Conservation (phyloP, 35 echinoderm and acorn worm genomes). For the Amphiura filiformis region DNA sequence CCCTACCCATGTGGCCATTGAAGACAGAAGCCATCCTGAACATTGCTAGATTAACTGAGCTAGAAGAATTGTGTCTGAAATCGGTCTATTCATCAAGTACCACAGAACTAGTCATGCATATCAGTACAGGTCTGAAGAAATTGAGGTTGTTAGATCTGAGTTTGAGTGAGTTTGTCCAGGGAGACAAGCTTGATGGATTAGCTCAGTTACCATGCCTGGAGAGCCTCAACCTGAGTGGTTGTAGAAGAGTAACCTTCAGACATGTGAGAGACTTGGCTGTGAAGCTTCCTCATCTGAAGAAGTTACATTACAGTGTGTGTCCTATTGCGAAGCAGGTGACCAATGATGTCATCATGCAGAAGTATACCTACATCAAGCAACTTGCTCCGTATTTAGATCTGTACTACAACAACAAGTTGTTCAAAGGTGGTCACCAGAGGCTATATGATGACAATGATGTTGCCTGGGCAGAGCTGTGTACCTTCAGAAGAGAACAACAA, state of each 20-base stretch:
- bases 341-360: not conserved
- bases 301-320: not conserved
- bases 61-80: not conserved
- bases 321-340: not conserved
- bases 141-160: not conserved
- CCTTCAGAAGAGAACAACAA: slow-evolving; percentile 3
- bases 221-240: not conserved
- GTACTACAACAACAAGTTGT: slow-evolving; percentile 5
- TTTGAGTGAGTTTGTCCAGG: not conserved
- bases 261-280: not conserved
- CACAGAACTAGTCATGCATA: not conserved
- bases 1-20: not conserved
- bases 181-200: not conserved
- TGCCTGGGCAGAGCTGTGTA: not conserved
- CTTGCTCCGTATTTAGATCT: not conserved
- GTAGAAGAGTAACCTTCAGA: slow-evolving; percentile 3
- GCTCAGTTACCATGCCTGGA: not conserved
- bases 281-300: not conserved
- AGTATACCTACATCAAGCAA: not conserved
- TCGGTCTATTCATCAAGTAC: not conserved
- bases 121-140: not conserved
- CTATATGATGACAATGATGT: not conserved
- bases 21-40: not conserved
- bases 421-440: not conserved
- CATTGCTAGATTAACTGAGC: not conserved